Base-by-base conservation (phyloP, 2,888 invertebrate genomes). In the Belgica antarctica region DNA sequence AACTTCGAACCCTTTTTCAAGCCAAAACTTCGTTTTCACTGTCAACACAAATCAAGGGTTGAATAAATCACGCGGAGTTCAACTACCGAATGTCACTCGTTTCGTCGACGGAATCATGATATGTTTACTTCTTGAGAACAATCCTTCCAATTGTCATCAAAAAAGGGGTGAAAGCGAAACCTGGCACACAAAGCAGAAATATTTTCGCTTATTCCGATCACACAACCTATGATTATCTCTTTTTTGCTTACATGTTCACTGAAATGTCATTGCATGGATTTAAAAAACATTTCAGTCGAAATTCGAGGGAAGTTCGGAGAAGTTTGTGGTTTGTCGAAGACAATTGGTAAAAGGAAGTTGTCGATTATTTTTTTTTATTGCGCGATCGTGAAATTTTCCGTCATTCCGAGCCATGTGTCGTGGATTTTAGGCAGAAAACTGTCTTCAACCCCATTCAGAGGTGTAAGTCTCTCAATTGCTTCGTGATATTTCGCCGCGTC, bases 141-240 rank as follows among this genome's bases (percentile, higher is more conserved):
- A 41, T 41, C 2, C 10, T 52, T 52, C 22, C 22, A 22, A 52
- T 52, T 52, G 52, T 52, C 17, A 52, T 12, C 22, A 5, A 8
- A 52, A 2, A 19, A 19, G 22, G 52, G 52, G 52, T 52, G 52
- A 52, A 8, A 22, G 5, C 41, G 10, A 10, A n/a, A n/a, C 22
- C 52, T n/a, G n/a, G 22, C 2, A 19, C 22, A 22, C 22, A 17
- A 52, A 52, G 19, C 8, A 52, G 8, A 52, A 52, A 22, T 8
- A 52, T 3, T 8, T 52, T 52, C 22, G 52, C 52, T 52, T 52
- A 52, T 52, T 52, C 4, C 22, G 52, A 59, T 59, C 27, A 27
- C 59, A 59, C 27, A 59, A 59, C 59, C 59, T 59, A 59, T 59
- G n/a, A 59, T 59, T 52, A 52, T 52, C 52, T 41, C 41, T 41